These are phyloP conservation scores for Carcharodon carcharias DNA, from an alignment of 2,797 vertebrate species.

Conservation along the genomic window DNA sequence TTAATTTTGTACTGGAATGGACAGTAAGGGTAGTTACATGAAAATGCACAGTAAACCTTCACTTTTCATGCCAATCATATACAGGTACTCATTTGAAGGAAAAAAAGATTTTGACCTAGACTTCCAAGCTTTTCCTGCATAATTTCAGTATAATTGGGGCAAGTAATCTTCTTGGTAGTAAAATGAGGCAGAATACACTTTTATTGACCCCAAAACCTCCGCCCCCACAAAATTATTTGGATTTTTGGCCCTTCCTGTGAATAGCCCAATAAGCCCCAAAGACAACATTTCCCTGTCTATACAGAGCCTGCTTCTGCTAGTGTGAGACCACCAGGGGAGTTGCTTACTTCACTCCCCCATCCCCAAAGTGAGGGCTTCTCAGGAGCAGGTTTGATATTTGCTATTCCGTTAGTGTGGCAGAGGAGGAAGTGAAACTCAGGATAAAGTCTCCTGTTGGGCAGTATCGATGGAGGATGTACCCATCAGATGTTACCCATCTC, in stretches of 20 bases:
- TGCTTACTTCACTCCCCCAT: neutral
- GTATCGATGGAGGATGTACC: neutral
- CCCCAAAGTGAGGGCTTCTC: neutral
- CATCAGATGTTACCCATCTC: neutral
- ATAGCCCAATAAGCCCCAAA: neutral
- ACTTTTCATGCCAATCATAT: neutral
- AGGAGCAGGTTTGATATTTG: neutral
- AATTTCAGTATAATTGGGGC: neutral
- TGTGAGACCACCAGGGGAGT: neutral
- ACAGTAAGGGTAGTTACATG: neutral
- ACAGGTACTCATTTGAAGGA: neutral
- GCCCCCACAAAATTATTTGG: neutral
- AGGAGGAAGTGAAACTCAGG: neutral
- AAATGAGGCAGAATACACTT: neutral
- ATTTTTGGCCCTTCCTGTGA: neutral
- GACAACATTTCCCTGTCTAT: neutral
- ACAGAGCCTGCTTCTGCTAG: neutral
- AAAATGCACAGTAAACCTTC: neutral
- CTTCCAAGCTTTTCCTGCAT: neutral
- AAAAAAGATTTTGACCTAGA: neutral
- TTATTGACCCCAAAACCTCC: neutral
- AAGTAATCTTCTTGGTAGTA: neutral
- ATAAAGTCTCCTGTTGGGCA: neutral
- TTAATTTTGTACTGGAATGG: neutral
- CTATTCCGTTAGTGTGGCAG: neutral